Base-by-base conservation (phyloP, 35 echinoderm and acorn worm genomes). In the Acanthaster planci region DNA sequence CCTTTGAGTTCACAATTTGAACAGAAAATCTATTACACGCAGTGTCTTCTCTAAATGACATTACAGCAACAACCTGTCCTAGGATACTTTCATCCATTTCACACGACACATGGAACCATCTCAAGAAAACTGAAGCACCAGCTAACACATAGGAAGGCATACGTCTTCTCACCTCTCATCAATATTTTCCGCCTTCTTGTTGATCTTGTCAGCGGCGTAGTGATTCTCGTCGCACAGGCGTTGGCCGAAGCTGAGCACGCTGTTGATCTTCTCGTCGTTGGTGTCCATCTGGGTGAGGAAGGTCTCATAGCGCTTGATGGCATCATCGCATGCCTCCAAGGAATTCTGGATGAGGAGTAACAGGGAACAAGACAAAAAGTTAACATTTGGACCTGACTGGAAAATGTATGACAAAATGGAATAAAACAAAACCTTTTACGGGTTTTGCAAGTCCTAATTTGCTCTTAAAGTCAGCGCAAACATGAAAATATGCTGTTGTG, bases 181-280 rank as follows among this genome's bases (percentile, higher is more conserved):
- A 39, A 99, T 84, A 78, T 91, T 99, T 59, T 99, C 96, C 60
- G 85, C 89, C 78, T 99, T 99, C 85, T 99, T 99, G 92, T 91
- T 94, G 92, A 99, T 90, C 85, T 99, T 99, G 38, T 99, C 96
- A 31, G 96, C 92, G 55, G 91, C 96, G 42, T 99, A 99, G 56
- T 99, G 96, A 53, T 99, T 86, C 76, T 99, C 96, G 60, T 99
- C 96, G 85, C 96, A 99, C 1, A 99, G 89, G 37, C 89, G 79
- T 72, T 99, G 81, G 17, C 80, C 96, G 75, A 94, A 94, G 57
- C 79, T 78, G 53, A 94, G 52, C 1, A 99, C 96, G 17, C 79
- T 91, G 89, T 99, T 99, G 67, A 99, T 92, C 92, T 99, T 99
- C 76, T 99, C 96, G 83, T 99, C 96, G 32, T 94, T 94, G 72